Conservation (phyloP, 2,113 vertebrate species). For the Aix galericulata region DNA sequence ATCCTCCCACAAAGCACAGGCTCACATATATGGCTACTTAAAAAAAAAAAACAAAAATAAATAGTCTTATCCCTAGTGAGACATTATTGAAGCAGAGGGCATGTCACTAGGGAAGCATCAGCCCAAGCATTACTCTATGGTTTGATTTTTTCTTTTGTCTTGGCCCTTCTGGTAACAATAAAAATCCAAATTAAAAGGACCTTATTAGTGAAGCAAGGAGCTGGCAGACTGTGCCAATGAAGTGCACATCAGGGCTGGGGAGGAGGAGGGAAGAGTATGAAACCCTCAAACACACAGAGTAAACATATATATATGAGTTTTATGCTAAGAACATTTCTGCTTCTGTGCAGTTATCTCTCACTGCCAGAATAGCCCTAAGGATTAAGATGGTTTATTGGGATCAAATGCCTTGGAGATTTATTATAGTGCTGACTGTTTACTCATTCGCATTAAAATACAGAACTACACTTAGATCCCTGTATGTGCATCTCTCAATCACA, state of each 20-base stretch:
- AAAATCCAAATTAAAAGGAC: constrained; percentile 15
- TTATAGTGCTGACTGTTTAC: constrained; percentile 75
- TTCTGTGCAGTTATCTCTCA: constrained; percentile 76
- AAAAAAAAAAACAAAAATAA: not conserved
- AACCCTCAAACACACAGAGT: constrained; percentile 18
- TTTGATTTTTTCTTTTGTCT: constrained; percentile 30
- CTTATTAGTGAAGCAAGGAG: not conserved
- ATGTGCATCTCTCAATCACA: not conserved
- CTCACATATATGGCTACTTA: not conserved
- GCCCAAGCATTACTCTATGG: not conserved
- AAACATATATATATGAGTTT: constrained; percentile 71
- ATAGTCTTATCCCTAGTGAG: not conserved
- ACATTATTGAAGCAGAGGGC: not conserved
- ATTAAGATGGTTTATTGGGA: constrained; percentile 82
- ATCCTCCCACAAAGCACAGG: not conserved
- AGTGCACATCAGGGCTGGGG: not conserved
- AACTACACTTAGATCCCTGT: constrained; percentile 50
- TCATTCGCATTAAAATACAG: constrained; percentile 70
- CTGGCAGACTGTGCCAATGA: not conserved
- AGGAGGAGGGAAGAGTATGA: not conserved
- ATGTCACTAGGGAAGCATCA: not conserved
- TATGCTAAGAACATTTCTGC: constrained; percentile 78
- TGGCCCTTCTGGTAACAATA: constrained; percentile 7
- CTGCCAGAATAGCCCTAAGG: constrained; percentile 80
- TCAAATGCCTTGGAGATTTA: constrained; percentile 79